Conservation (phyloP, 2,797 vertebrate species). For the Oreortyx pictus region DNA sequence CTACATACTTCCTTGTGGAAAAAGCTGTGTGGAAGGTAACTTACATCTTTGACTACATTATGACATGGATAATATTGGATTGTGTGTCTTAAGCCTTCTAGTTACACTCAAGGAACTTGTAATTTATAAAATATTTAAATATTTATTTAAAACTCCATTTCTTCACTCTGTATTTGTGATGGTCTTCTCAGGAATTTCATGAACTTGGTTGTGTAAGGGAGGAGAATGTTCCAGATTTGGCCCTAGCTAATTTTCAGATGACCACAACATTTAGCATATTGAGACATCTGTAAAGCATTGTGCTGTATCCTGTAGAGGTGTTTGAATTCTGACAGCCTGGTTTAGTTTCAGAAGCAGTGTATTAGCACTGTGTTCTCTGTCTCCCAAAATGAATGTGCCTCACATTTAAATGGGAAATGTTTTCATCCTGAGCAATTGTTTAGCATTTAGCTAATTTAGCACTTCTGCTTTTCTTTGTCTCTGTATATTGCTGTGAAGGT, state of each 20-base stretch:
- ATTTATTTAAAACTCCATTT: not conserved
- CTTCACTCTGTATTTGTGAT: not conserved
- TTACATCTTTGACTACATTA: not conserved
- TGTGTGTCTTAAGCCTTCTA: not conserved
- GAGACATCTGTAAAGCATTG: not conserved
- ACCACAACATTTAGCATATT: not conserved
- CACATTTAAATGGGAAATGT: not conserved
- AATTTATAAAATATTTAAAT: not conserved
- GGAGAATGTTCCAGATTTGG: not conserved
- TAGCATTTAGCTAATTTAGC: not conserved
- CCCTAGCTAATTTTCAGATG: conserved; percentile 14
- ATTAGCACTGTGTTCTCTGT: not conserved
- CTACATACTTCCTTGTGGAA: not conserved
- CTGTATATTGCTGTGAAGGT: not conserved
- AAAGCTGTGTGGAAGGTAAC: not conserved
- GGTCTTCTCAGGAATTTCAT: not conserved
- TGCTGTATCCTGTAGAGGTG: not conserved
- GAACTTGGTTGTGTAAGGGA: not conserved
- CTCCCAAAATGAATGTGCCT: not conserved
- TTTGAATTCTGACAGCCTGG: not conserved
- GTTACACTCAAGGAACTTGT: not conserved
- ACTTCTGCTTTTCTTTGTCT: not conserved
- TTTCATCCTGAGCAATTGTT: not conserved
- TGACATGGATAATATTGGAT: not conserved
- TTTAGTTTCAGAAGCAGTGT: not conserved